Base-by-base conservation (phyloP, 2,888 invertebrate species). In the Pasiphila rectangulata region DNA sequence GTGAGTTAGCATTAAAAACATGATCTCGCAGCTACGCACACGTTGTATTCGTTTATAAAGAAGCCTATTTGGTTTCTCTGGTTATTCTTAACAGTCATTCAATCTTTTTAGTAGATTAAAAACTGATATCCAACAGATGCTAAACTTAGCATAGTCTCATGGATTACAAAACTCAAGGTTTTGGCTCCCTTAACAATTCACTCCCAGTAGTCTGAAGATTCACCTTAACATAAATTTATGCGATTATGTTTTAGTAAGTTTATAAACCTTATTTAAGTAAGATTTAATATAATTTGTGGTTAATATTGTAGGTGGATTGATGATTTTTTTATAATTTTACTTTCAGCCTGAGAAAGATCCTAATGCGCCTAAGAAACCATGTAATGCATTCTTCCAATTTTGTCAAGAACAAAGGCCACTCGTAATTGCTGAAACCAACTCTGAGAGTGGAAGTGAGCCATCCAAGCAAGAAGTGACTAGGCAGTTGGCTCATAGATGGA, bases 361-460 rank as follows among this genome's bases (percentile, higher is more conserved):
- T 0, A 93, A 94, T 79, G 94, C 94, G 35, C 94, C 94, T 0
- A 94, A 94, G 70, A 90, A 94, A 57, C 94, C 94, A 1, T 94
- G 94, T 41, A 94, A 94, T 90, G 94, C 94, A 35, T 94, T 94
- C 77, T 94, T 94, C 67, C 94, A 94, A 79, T 94, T 94, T 75
- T 94, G 94, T 59, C 94, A 94, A 83, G 94, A 94, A 64, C 94
- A 94, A 67, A 82, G 94, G 46, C 93, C 94, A n/a, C 75, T 93
- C 10, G 90, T 94, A 16, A 92, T 93, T 79, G 93, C 93, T 48
- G 91, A 93, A 64, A 79, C 93, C 15, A 88, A 86, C 53, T 79
- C 91, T 0, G 91, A 91, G 54, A 89, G 92, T 24, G 93, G 93
- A 44, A 84, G 90, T 0, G 94, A 94, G 69, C 93, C 93, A 0